Percentiles rank a stretch among this genome's conserved stretches.
Conservation (phyloP, 1,140 invertebrate genomes). For the Latrodectus geometricus region DNA sequence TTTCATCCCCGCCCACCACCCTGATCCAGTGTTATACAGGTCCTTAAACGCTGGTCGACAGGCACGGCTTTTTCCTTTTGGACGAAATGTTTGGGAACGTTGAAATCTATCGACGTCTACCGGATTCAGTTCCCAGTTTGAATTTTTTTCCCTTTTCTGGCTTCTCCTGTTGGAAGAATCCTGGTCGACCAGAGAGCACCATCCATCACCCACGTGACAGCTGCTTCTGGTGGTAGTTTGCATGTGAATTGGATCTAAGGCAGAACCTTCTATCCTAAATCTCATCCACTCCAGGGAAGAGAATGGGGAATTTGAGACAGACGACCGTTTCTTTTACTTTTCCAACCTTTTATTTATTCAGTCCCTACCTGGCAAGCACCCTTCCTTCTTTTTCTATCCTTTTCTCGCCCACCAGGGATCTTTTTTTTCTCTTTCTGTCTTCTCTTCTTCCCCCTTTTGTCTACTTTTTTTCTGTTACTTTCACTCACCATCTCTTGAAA, state of each 20-base stretch:
- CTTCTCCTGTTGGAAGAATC: constrained; percentile 4
- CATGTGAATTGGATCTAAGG: constrained; percentile 67
- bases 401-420: not conserved
- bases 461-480: not conserved
- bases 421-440: constrained; percentile 5
- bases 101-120: not conserved
- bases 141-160: not conserved
- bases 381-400: not conserved
- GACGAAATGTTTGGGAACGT: constrained; percentile 5
- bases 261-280: constrained; percentile 12
- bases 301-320: constrained; percentile 40
- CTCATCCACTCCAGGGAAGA: constrained; percentile 17
- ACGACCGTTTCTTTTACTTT: constrained; percentile 32
- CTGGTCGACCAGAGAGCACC: constrained; percentile 12
- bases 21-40: constrained; percentile 47
- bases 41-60: constrained; percentile 33
- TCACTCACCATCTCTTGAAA: not conserved
- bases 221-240: constrained; percentile 44
- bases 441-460: constrained; percentile 1
- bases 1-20: constrained; percentile 19
- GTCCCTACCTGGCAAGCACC: constrained; percentile 26
- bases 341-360: constrained; percentile 28
- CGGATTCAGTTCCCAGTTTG: too few species aligned
- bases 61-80: not conserved
- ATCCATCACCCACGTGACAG: constrained; percentile 54